These are phyloP conservation scores for Spilosoma lubricipeda DNA, from an alignment of 2,888 invertebrate species.

Conservation along the genomic window DNA sequence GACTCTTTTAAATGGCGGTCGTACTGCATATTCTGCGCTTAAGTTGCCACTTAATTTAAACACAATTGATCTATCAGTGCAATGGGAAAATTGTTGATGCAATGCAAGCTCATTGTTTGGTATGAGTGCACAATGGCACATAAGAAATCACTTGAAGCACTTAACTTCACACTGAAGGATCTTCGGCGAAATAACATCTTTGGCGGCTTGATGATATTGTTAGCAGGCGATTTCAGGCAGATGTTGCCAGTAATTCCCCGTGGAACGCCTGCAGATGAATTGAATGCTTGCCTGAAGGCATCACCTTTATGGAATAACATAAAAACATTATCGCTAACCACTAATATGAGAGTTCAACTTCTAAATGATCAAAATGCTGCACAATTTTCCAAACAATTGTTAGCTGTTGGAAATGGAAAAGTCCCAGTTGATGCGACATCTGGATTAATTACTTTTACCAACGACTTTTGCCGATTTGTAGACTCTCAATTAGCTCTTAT, in stretches of 20 bases:
- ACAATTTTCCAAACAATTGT: too few relatives aligned
- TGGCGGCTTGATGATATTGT: background rate
- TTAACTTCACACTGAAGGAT: conserved; percentile 41
- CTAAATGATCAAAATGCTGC: too few relatives aligned
- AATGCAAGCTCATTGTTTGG: conserved; percentile 35
- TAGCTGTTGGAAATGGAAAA: too few relatives aligned
- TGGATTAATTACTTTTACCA: too few relatives aligned
- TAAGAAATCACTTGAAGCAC: conserved; percentile 25
- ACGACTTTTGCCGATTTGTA: too few relatives aligned
- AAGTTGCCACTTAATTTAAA: conserved; percentile 41
- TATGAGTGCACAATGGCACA: conserved; percentile 11
- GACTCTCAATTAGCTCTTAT: too few relatives aligned
- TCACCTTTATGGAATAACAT: conserved; percentile 18
- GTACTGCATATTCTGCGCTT: too few relatives aligned
- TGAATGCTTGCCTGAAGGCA: conserved; percentile 48
- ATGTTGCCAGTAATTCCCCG: conserved; percentile 35
- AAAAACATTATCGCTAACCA: too few relatives aligned
- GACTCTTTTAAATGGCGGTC: too few relatives aligned
- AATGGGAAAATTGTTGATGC: conserved; percentile 39
- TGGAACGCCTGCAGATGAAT: conserved; percentile 43
- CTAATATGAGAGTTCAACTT: too few relatives aligned
- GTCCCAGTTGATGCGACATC: too few relatives aligned
- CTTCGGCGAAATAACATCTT: conserved; percentile 16
- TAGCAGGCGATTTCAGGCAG: conserved; percentile 25
- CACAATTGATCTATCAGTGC: conserved; percentile 36